These are phyloP conservation scores for Poeciliopsis retropinna DNA, from an alignment of 2,113 vertebrate genomes.

Conservation along the genomic window DNA sequence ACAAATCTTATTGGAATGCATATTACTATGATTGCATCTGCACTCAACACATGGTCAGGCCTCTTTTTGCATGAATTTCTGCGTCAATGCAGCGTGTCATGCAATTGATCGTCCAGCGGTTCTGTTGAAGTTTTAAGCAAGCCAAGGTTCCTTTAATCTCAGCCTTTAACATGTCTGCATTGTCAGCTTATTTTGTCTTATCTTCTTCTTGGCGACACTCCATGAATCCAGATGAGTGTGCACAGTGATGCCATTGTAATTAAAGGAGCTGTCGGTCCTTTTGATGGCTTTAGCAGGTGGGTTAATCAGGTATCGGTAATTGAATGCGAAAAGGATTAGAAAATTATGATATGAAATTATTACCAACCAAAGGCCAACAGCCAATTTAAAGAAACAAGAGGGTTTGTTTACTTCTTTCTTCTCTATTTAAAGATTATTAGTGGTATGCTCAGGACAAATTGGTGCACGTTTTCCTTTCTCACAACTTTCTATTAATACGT, in stretches of 20 bases:
- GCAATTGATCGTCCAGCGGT: too few species aligned
- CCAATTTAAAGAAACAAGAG: not conserved
- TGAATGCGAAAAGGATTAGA: not conserved
- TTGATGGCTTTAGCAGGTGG: not conserved
- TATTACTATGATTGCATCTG: too few species aligned
- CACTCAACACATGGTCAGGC: too few species aligned
- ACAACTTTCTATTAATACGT: not conserved
- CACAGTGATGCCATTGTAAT: too few species aligned
- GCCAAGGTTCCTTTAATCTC: not conserved
- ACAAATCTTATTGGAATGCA: too few species aligned
- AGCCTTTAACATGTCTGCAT: not conserved
- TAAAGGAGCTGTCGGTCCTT: too few species aligned
- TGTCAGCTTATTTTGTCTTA: not conserved
- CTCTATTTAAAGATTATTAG: not conserved
- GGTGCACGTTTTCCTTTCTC: not conserved
- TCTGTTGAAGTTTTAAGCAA: too few species aligned
- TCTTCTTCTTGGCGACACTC: not conserved
- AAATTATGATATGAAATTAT: not conserved
- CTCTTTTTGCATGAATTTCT: too few species aligned
- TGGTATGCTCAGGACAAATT: not conserved
- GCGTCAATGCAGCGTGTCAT: too few species aligned
- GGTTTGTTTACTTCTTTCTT: not conserved
- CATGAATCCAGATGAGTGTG: not conserved
- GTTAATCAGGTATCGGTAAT: not conserved
- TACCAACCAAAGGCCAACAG: not conserved